Evolutionary conservation across 2,797 vertebrate genomes (phyloP).

Genomic region (Cetoscarus ocellatus): DNA sequence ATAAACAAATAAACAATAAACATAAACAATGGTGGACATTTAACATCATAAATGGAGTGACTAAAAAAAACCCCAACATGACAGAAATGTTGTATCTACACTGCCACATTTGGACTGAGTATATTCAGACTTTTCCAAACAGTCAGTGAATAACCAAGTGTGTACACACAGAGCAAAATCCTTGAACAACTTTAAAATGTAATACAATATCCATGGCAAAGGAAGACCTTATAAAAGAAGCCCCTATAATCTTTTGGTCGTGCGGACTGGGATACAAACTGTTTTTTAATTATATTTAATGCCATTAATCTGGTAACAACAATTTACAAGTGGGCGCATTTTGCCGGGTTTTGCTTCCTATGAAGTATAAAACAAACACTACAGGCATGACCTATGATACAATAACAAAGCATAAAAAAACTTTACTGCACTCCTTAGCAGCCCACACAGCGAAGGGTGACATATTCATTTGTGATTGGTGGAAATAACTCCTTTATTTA

Average conservation of each 20-base stretch:
- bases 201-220: no score
- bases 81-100: no score
- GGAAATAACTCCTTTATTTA: constrained; percentile 12
- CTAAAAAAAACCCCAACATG: no score
- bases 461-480: constrained; percentile 22
- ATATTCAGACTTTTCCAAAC: no score
- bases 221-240: no score
- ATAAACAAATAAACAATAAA: no score
- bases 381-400: constrained; percentile 5
- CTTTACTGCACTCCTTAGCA: neutral
- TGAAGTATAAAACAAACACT: constrained; percentile 14
- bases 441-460: constrained; percentile 7
- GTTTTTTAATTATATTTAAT: neutral
- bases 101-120: no score
- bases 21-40: no score
- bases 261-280: neutral
- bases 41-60: no score
- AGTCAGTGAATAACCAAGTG: no score
- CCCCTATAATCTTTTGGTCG: neutral
- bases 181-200: no score
- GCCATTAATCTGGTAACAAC: neutral
- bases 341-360: neutral
- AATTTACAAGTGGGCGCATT: neutral
- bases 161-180: no score
- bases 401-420: constrained; percentile 2